phyloP scores from a whole-genome alignment of 2,797 vertebrate species.

The Chiloscyllium punctatum region DNA sequence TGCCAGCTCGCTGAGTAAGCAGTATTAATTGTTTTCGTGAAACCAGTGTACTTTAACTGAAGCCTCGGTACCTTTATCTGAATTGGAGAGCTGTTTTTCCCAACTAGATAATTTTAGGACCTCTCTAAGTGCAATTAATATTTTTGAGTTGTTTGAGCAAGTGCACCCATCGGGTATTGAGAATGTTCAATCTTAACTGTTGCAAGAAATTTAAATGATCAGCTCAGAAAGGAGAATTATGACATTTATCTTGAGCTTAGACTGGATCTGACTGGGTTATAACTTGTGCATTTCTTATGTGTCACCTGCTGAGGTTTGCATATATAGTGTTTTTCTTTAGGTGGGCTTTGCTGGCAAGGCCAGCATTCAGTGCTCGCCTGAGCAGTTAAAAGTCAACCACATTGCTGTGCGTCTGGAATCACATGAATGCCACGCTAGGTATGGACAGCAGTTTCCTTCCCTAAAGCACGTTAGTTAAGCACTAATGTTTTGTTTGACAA shows the following conservation, averaged over 20 bases:
- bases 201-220: neutral
- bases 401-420: too few relatives aligned
- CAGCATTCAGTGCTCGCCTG: too few relatives aligned
- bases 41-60: neutral
- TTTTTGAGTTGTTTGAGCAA: neutral
- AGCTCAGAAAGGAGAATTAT: neutral
- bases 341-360: too few relatives aligned
- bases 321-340: neutral
- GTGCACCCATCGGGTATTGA: neutral
- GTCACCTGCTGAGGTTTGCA: neutral
- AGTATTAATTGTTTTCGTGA: neutral
- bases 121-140: neutral
- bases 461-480: too few relatives aligned
- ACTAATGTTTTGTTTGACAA: too few relatives aligned
- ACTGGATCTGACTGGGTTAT: neutral
- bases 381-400: too few relatives aligned
- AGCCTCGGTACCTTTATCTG: neutral
- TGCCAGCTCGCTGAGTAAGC: too few relatives aligned
- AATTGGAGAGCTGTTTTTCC: neutral
- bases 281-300: neutral
- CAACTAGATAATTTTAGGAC: neutral
- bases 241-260: neutral
- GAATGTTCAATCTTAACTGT: neutral
- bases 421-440: too few relatives aligned
- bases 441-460: too few relatives aligned